Evolutionary conservation across 92 coral and sea anemone genomes (phyloP).

Genomic region (Zoanthus sansibaricus): DNA sequence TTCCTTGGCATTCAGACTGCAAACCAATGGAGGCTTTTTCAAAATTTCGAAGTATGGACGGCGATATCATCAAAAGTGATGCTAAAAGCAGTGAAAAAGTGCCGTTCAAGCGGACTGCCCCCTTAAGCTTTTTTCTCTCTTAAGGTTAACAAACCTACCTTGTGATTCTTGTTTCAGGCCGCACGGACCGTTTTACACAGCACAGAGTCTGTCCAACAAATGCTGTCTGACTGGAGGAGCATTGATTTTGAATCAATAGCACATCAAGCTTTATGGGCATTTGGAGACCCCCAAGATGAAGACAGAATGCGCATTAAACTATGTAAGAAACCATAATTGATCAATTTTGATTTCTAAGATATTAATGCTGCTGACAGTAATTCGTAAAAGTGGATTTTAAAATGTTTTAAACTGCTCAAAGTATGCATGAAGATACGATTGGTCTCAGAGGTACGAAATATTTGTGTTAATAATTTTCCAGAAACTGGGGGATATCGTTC

Average conservation of each 20-base stretch:
- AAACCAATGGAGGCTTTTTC: too few relatives aligned
- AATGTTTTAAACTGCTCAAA: too few relatives aligned
- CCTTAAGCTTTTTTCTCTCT: neutral
- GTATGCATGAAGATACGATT: too few relatives aligned
- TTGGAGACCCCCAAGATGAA: conserved; percentile 73
- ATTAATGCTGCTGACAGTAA: neutral
- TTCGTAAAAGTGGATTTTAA: too few relatives aligned
- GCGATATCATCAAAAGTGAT: too few relatives aligned
- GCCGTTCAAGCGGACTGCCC: too few relatives aligned
- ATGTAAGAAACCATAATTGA: conserved; percentile 68
- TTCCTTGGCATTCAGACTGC: too few relatives aligned
- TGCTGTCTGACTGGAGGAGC: conserved; percentile 94
- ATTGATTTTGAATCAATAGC: conserved; percentile 95
- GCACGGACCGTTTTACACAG: conserved; percentile 98
- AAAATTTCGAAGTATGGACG: too few relatives aligned
- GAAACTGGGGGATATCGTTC: neutral
- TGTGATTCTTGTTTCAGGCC: conserved; percentile 64
- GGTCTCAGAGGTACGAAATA: too few relatives aligned
- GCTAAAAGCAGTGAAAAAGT: too few relatives aligned
- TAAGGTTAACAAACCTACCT: neutral
- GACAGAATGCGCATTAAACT: conserved; percentile 81
- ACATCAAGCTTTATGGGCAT: conserved; percentile 98
- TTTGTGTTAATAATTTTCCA: too few relatives aligned
- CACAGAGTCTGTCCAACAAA: conserved; percentile 95
- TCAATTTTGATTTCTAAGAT: neutral